A percentile compares a stretch with the other conserved stretches of the same genome.
These are phyloP conservation scores for Hyles vespertilio DNA, from an alignment of 1,140 invertebrate species.

Conservation along the genomic window DNA sequence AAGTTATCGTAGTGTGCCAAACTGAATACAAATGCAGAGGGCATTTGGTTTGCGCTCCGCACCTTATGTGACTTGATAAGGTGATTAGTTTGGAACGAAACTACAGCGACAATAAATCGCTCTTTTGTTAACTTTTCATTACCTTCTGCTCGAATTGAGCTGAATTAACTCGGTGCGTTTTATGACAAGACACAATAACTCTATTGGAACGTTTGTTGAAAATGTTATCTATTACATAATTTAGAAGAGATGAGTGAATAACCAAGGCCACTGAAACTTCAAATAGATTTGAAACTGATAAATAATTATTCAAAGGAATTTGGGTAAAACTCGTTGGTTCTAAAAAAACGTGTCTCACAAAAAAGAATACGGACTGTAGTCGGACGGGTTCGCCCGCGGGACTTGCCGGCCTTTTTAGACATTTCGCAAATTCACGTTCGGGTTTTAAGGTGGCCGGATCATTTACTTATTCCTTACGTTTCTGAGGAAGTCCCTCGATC, in stretches of 20 bases:
- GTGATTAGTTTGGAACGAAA: constrained; percentile 20
- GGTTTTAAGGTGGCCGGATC: constrained; percentile 36
- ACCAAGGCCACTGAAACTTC: too few relatives aligned
- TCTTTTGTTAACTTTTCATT: too few relatives aligned
- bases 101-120: too few relatives aligned
- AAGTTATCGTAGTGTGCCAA: constrained; percentile 69
- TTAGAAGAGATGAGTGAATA: too few relatives aligned
- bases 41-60: constrained; percentile 18
- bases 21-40: constrained; percentile 69
- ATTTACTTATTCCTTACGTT: constrained; percentile 30
- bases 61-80: constrained; percentile 28
- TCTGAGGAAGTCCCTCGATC: constrained; percentile 15
- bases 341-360: constrained; percentile 45
- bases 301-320: constrained; percentile 52
- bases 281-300: too few relatives aligned
- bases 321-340: constrained; percentile 45
- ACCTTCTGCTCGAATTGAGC: too few relatives aligned
- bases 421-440: constrained; percentile 45
- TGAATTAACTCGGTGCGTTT: too few relatives aligned
- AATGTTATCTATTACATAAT: too few relatives aligned
- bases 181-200: too few relatives aligned
- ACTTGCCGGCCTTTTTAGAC: constrained; percentile 35
- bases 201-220: too few relatives aligned
- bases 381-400: constrained; percentile 19
- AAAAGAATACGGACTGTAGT: constrained; percentile 45